These are phyloP conservation scores for Caenorhabditis imperialis DNA, from an alignment of 2,888 invertebrate genomes.

Conservation along the genomic window DNA sequence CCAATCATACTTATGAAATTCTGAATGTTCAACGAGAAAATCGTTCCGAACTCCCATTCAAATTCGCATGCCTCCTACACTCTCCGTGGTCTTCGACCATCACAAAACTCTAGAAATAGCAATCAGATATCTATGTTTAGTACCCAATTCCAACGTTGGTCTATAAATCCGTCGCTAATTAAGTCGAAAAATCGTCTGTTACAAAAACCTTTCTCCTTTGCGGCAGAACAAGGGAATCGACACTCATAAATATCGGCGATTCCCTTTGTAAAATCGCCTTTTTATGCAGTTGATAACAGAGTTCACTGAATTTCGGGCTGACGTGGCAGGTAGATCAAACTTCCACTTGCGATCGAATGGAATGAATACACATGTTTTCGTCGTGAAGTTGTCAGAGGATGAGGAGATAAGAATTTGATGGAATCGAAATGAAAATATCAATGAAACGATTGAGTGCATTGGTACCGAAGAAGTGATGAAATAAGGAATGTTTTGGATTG, in stretches of 20 bases:
- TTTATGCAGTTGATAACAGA: conserved; percentile 16
- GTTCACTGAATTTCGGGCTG: conserved; percentile 2
- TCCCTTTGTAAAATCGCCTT: conserved; percentile 32
- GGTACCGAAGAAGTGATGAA: too few relatives aligned
- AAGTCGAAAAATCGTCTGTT: not conserved
- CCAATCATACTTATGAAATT: too few relatives aligned
- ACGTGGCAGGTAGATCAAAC: not conserved
- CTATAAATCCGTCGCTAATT: conserved; percentile 24
- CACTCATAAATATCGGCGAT: conserved; percentile 50
- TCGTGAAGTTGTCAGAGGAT: not conserved
- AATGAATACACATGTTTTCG: conserved; percentile 10
- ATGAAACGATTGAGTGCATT: too few relatives aligned
- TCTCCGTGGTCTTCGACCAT: too few relatives aligned
- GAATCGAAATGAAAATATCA: too few relatives aligned
- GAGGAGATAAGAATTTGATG: not conserved
- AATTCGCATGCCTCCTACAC: too few relatives aligned
- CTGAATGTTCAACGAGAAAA: too few relatives aligned
- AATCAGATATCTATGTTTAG: conserved; percentile 21
- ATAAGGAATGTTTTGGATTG: too few relatives aligned
- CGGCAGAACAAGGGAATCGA: conserved; percentile 20
- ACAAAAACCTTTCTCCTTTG: not conserved
- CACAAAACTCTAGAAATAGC: too few relatives aligned
- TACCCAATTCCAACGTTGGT: conserved; percentile 10
- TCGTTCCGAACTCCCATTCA: too few relatives aligned
- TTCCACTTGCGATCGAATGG: too few relatives aligned